Percentiles rank a stretch among this genome's conserved stretches.
Conservation (phyloP, 2,113 vertebrate species). For the Phaethornis superciliosus region DNA sequence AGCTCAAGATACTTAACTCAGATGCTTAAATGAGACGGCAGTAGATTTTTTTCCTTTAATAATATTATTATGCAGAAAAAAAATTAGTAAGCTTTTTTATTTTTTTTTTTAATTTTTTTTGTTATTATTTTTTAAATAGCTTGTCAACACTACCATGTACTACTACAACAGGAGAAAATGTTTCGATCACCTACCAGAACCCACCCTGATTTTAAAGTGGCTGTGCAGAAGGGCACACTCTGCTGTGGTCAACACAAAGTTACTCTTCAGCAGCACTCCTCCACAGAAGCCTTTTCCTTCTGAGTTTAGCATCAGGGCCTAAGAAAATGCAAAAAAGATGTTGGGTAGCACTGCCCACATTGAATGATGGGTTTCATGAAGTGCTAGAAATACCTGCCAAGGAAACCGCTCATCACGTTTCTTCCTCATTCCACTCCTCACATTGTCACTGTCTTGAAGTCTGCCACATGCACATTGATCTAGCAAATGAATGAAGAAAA, state of each 20-base stretch:
- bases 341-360: not conserved
- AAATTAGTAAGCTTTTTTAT: not conserved
- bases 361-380: not conserved
- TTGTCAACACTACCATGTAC: not conserved
- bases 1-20: not conserved
- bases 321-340: not conserved
- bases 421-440: not conserved
- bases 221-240: conserved; percentile 72
- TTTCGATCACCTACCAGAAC: conserved; percentile 71
- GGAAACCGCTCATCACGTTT: conserved; percentile 72
- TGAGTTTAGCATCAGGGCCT: conserved; percentile 79
- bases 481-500: conserved; percentile 11
- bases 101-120: too few species aligned
- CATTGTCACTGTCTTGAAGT: not conserved
- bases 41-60: not conserved
- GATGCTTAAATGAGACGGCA: not conserved
- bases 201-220: conserved; percentile 43
- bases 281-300: conserved; percentile 77
- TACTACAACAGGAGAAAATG: not conserved
- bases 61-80: not conserved
- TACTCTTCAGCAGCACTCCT: conserved; percentile 80
- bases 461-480: conserved; percentile 76
- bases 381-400: conserved; percentile 85
- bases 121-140: too few species aligned
- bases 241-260: conserved; percentile 83